Percentiles rank a stretch among this genome's conserved stretches.
Conservation (phyloP, 2,797 vertebrate genomes). For the Cuniculus paca region DNA sequence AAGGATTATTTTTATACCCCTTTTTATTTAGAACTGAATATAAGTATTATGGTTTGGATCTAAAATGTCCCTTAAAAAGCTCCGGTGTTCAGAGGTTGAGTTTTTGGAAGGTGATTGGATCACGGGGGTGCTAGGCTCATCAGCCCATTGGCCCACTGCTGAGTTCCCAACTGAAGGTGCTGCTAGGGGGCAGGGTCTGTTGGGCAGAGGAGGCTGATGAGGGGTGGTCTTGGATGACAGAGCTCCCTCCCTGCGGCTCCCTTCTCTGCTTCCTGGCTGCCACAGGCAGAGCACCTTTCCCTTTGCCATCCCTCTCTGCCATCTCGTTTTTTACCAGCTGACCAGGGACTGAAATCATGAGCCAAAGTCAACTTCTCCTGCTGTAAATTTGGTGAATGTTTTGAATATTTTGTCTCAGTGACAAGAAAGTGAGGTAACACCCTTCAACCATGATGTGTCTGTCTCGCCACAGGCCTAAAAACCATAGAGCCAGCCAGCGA, state of each 20-base stretch:
- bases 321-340: neutral
- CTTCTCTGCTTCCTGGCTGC: neutral
- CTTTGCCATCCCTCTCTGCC: neutral
- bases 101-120: neutral
- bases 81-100: neutral
- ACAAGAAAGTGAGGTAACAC: neutral
- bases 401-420: neutral
- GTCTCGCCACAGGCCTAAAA: neutral
- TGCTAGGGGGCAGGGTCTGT: rapidly evolving
- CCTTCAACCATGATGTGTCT: neutral
- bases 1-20: neutral
- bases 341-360: neutral
- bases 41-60: neutral
- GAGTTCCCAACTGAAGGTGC: neutral
- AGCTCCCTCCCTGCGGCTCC: neutral
- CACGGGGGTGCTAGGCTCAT: no score
- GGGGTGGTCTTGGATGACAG: neutral
- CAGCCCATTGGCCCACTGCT: neutral
- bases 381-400: neutral
- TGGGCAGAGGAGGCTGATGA: neutral
- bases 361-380: neutral
- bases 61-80: neutral
- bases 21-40: neutral
- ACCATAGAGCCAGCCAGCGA: neutral
- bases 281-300: neutral